Conservation (phyloP, 2,888 invertebrate genomes). For the Heliconius erato region DNA sequence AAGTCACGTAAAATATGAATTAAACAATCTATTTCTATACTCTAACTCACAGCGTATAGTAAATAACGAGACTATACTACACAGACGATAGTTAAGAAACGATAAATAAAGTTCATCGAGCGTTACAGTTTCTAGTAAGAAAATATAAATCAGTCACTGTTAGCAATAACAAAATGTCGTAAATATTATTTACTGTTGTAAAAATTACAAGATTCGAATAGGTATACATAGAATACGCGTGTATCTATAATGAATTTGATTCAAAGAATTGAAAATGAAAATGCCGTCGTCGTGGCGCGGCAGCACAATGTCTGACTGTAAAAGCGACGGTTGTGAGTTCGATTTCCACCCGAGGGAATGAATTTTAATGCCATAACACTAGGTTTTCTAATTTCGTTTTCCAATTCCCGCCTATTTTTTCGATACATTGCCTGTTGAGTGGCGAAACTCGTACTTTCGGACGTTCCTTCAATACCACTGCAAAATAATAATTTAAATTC, state of each 20-base stretch:
- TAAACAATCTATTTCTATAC: not conserved
- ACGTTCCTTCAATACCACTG: too few species aligned
- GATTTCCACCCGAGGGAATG: not conserved
- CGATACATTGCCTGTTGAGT: too few species aligned
- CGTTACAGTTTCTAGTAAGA: conserved; percentile 17
- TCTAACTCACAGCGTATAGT: not conserved
- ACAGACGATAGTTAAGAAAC: conserved; percentile 26
- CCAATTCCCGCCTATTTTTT: too few species aligned
- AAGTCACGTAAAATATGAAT: conserved; percentile 5
- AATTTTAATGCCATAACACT: too few species aligned
- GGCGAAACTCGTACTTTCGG: too few species aligned
- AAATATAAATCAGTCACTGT: conserved; percentile 35
- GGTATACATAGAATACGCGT: not conserved
- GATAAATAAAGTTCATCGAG: conserved; percentile 20
- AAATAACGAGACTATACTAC: conserved; percentile 8
- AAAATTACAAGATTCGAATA: conserved; percentile 15
- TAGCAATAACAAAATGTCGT: conserved; percentile 28
- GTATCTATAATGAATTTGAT: not conserved
- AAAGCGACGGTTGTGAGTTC: not conserved
- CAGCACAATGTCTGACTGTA: too few species aligned
- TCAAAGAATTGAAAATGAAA: not conserved
- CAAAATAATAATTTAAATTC: too few species aligned
- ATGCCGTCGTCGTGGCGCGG: too few species aligned
- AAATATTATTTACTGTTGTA: conserved; percentile 29
- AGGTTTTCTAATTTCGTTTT: too few species aligned